Evolutionary conservation across 1,140 invertebrate genomes (phyloP).

Genomic region (Polyergus mexicanus): DNA sequence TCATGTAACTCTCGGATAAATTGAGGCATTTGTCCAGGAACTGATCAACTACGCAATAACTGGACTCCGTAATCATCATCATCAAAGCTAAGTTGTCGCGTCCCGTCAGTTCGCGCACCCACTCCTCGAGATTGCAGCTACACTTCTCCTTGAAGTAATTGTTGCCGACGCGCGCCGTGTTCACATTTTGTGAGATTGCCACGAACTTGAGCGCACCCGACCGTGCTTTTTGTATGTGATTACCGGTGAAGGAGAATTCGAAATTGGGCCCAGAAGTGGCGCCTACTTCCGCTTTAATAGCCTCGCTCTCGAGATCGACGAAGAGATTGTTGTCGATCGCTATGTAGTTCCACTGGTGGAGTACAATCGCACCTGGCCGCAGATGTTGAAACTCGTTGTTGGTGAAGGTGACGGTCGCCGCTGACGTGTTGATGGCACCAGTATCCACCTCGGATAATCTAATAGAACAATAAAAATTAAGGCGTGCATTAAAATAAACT

Average conservation of each 20-base stretch:
- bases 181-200: slow-evolving; percentile 85
- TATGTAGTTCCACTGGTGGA: slow-evolving; percentile 89
- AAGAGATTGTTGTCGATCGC: slow-evolving; percentile 89
- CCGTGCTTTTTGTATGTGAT: slow-evolving; percentile 87
- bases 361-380: slow-evolving; percentile 86
- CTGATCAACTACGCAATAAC: slow-evolving; percentile 89
- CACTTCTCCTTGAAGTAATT: slow-evolving; percentile 89
- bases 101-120: slow-evolving; percentile 86
- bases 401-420: slow-evolving; percentile 88
- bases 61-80: slow-evolving; percentile 86
- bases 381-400: slow-evolving; percentile 89
- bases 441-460: slow-evolving; percentile 89
- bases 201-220: slow-evolving; percentile 87
- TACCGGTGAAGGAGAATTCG: slow-evolving; percentile 89
- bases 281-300: slow-evolving; percentile 85
- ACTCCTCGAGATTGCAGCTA: slow-evolving; percentile 88
- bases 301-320: slow-evolving; percentile 86
- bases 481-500: background rate
- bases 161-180: slow-evolving; percentile 86
- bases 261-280: slow-evolving; percentile 81
- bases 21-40: slow-evolving; percentile 89
- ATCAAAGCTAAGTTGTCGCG: slow-evolving; percentile 79
- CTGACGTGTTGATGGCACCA: slow-evolving; percentile 89
- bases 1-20: slow-evolving; percentile 88
- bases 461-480: slow-evolving; percentile 56